These are phyloP conservation scores for Ammodytes dubius DNA, from an alignment of 2,113 vertebrate species.

Conservation along the genomic window DNA sequence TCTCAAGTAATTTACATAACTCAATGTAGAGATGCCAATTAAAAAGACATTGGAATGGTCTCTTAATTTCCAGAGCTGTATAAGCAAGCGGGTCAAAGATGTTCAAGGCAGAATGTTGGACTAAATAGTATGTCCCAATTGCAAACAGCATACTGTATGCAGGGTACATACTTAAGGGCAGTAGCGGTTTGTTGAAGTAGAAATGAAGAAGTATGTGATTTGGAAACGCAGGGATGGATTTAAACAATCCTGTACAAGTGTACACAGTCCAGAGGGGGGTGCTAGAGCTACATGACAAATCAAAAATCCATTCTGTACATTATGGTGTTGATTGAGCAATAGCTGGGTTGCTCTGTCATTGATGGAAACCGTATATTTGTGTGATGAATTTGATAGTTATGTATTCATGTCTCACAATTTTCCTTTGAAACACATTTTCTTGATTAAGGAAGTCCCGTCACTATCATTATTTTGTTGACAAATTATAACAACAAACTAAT, in stretches of 20 bases:
- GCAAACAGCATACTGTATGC: too few relatives aligned
- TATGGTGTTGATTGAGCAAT: background rate
- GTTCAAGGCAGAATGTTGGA: too few relatives aligned
- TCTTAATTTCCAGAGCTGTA: too few relatives aligned
- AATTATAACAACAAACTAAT: background rate
- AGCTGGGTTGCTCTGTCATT: background rate
- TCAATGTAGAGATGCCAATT: too few relatives aligned
- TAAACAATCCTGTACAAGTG: background rate
- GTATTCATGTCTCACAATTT: background rate
- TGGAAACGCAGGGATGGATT: too few relatives aligned
- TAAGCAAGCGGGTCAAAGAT: too few relatives aligned
- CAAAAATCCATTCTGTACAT: background rate
- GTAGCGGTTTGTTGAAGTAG: too few relatives aligned
- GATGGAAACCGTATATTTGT: background rate
- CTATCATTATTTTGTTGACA: background rate
- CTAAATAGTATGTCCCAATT: too few relatives aligned
- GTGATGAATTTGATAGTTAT: background rate
- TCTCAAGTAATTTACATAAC: too few relatives aligned
- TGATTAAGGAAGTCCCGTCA: background rate
- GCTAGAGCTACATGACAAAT: conserved; percentile 4
- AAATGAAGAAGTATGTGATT: background rate
- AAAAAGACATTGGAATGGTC: too few relatives aligned
- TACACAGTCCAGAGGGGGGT: conserved; percentile 4
- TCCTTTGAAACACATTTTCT: background rate
- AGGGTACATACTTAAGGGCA: too few relatives aligned